phyloP scores from a whole-genome alignment of 2,797 vertebrate species.

The Oreonectes daqikongensis region DNA sequence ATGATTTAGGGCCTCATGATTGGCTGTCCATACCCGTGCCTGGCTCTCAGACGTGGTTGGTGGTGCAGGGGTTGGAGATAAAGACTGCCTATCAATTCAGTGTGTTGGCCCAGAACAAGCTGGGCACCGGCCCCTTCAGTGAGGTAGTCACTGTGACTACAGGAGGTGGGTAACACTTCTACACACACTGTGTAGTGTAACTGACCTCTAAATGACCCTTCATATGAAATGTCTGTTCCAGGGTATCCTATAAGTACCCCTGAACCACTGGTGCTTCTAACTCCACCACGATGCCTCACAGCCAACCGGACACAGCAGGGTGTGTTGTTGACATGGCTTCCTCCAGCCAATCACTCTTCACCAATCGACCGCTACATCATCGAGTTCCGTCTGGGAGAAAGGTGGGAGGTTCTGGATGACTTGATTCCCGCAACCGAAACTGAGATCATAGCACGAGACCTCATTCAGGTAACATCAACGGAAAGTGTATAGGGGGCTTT shows the following conservation, averaged over 20 bases:
- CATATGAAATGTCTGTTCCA: slow-evolving; percentile 57
- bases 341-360: slow-evolving; percentile 96
- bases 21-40: slow-evolving; percentile 97
- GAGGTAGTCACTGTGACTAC: slow-evolving; percentile 99
- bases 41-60: slow-evolving; percentile 87
- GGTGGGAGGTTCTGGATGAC: slow-evolving; percentile 95
- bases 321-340: slow-evolving; percentile 97
- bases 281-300: slow-evolving; percentile 99
- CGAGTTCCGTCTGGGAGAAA: slow-evolving; percentile 94
- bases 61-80: slow-evolving; percentile 92
- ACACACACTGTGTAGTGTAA: background rate
- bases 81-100: slow-evolving; percentile 99
- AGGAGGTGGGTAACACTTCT: slow-evolving; percentile 81
- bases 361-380: slow-evolving; percentile 95
- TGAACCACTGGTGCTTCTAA: slow-evolving; percentile 99
- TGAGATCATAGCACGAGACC: slow-evolving; percentile 95
- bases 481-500: background rate
- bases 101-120: slow-evolving; percentile 98
- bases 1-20: slow-evolving; percentile 95
- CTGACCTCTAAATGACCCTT: background rate
- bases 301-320: slow-evolving; percentile 99
- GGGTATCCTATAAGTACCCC: slow-evolving; percentile 98
- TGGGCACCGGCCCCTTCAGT: slow-evolving; percentile 98
- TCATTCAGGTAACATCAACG: slow-evolving; percentile 83
- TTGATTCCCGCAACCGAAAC: slow-evolving; percentile 87